phyloP scores from a whole-genome alignment of 2,797 vertebrate genomes.

The Sebastes steindachneri region DNA sequence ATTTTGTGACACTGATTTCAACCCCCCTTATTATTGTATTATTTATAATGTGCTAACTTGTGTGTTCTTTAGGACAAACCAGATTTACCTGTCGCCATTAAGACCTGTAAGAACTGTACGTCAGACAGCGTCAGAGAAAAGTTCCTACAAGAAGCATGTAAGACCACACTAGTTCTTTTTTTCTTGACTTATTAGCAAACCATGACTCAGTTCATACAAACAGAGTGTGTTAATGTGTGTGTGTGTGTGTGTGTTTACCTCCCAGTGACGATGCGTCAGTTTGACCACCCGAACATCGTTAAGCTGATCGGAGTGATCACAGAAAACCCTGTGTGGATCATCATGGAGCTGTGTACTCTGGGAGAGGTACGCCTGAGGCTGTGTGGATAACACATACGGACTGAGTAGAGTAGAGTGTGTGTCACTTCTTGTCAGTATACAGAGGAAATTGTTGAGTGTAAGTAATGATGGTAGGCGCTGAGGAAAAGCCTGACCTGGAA shows the following conservation, averaged over 20 bases:
- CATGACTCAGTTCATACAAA: neutral
- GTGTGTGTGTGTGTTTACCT: neutral
- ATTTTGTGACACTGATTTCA: neutral
- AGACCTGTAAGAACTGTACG: constrained; percentile 98
- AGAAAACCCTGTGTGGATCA: constrained; percentile 98
- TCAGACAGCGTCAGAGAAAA: constrained; percentile 99
- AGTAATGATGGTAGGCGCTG: neutral
- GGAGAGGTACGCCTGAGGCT: constrained; percentile 67
- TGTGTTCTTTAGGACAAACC: constrained; percentile 88
- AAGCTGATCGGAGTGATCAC: constrained; percentile 98
- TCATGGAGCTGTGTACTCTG: constrained; percentile 95
- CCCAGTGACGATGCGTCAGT: constrained; percentile 98
- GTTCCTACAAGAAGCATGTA: constrained; percentile 98
- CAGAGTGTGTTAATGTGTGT: neutral
- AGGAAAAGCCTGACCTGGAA: neutral
- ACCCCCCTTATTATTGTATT: neutral
- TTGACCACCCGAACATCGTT: constrained; percentile 97
- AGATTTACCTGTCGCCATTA: constrained; percentile 92
- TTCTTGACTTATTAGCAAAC: neutral
- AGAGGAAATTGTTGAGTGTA: neutral
- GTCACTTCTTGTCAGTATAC: neutral
- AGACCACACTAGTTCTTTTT: constrained; percentile 56
- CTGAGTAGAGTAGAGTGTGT: neutral
- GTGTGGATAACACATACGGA: neutral
- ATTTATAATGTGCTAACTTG: neutral